Evolutionary conservation across 2,797 vertebrate genomes (phyloP).

Genomic region (Hyperoplus lanceolatus): DNA sequence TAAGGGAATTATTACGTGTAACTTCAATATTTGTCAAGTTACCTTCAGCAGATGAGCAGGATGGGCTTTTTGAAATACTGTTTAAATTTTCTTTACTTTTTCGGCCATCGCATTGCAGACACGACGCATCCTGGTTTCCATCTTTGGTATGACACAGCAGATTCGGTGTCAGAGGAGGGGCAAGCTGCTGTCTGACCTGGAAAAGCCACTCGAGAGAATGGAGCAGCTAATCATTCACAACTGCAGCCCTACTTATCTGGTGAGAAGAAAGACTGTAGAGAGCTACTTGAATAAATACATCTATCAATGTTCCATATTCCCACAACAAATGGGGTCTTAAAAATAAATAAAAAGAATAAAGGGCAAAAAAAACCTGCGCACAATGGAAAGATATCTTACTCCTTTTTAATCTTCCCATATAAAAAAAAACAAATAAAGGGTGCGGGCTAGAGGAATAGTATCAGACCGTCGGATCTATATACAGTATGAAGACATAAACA

Average conservation of each 20-base stretch:
- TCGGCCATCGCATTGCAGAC: conserved; percentile 53
- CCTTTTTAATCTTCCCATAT: too few species aligned
- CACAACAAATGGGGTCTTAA: neutral
- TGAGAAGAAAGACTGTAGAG: conserved; percentile 40
- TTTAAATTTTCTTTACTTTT: conserved; percentile 4
- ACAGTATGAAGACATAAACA: neutral
- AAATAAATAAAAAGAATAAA: neutral
- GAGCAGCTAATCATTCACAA: conserved; percentile 76
- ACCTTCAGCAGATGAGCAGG: neutral
- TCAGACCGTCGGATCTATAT: neutral
- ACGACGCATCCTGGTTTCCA: conserved; percentile 77
- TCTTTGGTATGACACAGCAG: conserved; percentile 78
- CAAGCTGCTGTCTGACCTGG: conserved; percentile 50
- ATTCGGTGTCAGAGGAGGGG: conserved; percentile 70
- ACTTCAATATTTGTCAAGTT: neutral
- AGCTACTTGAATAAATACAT: neutral
- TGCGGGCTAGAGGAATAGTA: neutral
- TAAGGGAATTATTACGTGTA: neutral
- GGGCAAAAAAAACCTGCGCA: neutral
- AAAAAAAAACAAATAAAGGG: neutral
- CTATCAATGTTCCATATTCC: neutral
- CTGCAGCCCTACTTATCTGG: conserved; percentile 75
- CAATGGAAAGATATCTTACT: neutral
- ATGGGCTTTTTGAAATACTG: neutral
- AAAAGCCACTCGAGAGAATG: conserved; percentile 76